These are phyloP conservation scores for Regulus satrapa DNA, from an alignment of 2,113 vertebrate species.

Conservation along the genomic window DNA sequence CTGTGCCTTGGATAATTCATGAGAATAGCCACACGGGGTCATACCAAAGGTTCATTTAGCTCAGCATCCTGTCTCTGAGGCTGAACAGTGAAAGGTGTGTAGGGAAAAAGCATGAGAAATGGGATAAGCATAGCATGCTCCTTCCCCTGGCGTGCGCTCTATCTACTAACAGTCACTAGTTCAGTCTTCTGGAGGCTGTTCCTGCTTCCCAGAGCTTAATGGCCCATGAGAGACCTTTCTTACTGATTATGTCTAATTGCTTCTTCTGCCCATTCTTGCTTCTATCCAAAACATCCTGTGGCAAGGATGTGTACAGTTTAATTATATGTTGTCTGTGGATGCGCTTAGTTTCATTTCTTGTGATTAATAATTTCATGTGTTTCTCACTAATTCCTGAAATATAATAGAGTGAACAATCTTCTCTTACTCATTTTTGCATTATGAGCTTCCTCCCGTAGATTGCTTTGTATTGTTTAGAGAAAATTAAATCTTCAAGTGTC, in stretches of 20 bases:
- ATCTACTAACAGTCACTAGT: background rate
- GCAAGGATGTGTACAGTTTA: background rate
- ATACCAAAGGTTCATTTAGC: background rate
- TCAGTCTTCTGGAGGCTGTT: background rate
- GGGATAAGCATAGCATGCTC: background rate
- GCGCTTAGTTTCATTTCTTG: background rate
- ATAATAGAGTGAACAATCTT: background rate
- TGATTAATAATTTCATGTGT: background rate
- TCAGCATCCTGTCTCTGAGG: background rate
- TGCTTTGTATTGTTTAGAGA: background rate
- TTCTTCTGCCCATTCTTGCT: background rate
- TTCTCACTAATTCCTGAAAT: background rate
- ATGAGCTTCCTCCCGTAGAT: background rate
- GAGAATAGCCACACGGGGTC: background rate
- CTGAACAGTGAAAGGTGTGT: background rate
- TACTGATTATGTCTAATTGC: background rate
- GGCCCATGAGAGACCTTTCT: background rate
- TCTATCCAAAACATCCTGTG: background rate
- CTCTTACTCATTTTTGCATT: background rate
- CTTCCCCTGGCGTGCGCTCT: background rate
- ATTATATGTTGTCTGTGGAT: background rate
- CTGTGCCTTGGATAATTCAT: conserved; percentile 38
- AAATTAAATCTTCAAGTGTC: background rate
- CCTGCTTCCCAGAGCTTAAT: background rate
- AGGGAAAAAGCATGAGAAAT: background rate